phyloP scores from a whole-genome alignment of 2,888 invertebrate species.

The Athrips mouffetella region DNA sequence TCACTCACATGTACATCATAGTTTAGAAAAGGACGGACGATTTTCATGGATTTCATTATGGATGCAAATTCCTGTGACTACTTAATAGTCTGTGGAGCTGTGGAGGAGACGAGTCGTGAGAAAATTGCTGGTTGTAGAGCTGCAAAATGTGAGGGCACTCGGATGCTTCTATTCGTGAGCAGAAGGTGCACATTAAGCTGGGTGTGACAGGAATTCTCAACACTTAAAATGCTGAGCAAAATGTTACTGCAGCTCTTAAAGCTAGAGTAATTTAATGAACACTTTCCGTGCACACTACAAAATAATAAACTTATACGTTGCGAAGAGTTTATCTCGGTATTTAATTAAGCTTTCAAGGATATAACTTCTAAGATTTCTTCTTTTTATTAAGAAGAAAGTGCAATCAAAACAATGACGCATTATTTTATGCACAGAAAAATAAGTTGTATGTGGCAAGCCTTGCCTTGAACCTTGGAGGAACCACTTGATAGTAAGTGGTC shows the following conservation, averaged over 20 bases:
- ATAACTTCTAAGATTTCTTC: too few relatives aligned
- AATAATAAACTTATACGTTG: background rate
- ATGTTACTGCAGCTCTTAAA: constrained; percentile 5
- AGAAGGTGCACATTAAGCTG: constrained; percentile 6
- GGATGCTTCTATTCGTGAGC: background rate
- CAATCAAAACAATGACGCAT: too few relatives aligned
- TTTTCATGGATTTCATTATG: constrained; percentile 43
- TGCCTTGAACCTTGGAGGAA: too few relatives aligned
- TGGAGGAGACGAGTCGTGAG: constrained; percentile 52
- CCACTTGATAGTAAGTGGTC: too few relatives aligned
- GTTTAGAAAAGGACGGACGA: constrained; percentile 37
- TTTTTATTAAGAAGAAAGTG: too few relatives aligned
- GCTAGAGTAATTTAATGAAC: constrained; percentile 7
- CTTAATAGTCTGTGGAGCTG: constrained; percentile 55
- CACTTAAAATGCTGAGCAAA: constrained; percentile 4
- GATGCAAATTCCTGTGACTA: constrained; percentile 60
- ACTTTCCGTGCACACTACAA: constrained; percentile 1
- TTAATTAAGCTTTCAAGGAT: too few relatives aligned
- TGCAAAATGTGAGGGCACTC: constrained; percentile 6
- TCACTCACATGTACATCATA: constrained; percentile 30
- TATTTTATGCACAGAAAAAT: too few relatives aligned
- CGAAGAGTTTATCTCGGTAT: too few relatives aligned
- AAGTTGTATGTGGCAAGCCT: too few relatives aligned
- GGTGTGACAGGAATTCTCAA: constrained; percentile 7
- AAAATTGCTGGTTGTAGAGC: constrained; percentile 43